phyloP scores from a whole-genome alignment of 2,113 vertebrate species.

The Sorex araneus region DNA sequence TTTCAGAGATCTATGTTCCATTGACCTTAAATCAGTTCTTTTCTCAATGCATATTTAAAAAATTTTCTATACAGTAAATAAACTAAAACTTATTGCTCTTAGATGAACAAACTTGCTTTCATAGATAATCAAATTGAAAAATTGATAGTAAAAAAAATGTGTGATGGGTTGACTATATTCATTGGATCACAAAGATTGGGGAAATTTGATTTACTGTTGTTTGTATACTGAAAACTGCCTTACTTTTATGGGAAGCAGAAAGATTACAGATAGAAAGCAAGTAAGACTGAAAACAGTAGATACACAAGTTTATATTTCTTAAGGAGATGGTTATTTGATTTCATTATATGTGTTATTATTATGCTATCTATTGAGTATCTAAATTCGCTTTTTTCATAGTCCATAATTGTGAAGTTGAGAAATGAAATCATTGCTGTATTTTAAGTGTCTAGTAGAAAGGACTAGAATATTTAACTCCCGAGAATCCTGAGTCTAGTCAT shows the following conservation, averaged over 20 bases:
- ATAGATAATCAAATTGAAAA: neutral
- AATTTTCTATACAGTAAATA: neutral
- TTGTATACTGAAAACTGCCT: neutral
- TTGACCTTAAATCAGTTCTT: neutral
- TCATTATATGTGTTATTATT: slow-evolving; percentile 50
- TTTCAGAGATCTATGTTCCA: neutral
- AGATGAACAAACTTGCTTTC: slow-evolving; percentile 40
- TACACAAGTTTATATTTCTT: slow-evolving; percentile 26
- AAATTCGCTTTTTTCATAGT: slow-evolving; percentile 24
- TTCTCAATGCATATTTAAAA: neutral
- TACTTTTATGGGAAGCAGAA: neutral
- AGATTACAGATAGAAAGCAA: neutral
- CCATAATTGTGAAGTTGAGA: slow-evolving; percentile 44
- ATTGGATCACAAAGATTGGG: neutral
- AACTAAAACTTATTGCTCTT: slow-evolving; percentile 49
- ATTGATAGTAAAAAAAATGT: neutral
- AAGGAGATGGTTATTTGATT: slow-evolving; percentile 14
- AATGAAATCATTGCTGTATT: neutral
- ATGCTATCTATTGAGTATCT: slow-evolving; percentile 16
- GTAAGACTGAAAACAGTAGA: neutral
- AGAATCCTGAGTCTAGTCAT: neutral
- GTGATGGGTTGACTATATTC: slow-evolving; percentile 60
- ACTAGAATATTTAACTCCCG: slow-evolving; percentile 50
- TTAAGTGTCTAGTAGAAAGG: slow-evolving; percentile 51
- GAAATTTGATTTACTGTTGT: slow-evolving; percentile 33